A percentile compares a stretch with the other conserved stretches of the same genome.
Conservation (phyloP, 2,888 invertebrate genomes). For the Andrena trimmerana region DNA sequence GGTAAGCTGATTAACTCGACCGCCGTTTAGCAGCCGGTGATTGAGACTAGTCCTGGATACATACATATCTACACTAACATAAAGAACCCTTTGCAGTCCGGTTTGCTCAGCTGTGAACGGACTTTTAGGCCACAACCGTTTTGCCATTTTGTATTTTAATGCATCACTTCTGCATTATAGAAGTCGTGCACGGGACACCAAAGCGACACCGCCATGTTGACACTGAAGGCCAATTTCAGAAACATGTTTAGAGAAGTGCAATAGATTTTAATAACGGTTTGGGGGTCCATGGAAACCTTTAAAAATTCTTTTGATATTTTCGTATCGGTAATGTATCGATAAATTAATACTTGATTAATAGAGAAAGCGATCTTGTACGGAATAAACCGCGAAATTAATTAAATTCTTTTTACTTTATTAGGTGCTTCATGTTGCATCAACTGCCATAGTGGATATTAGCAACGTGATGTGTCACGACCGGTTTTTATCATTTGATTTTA, state of each 20-base stretch:
- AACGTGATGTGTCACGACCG: no score
- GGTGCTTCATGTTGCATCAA: no score
- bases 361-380: no score
- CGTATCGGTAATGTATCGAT: no score
- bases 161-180: neutral
- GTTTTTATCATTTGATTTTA: no score
- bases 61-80: slow-evolving; percentile 44
- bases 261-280: neutral
- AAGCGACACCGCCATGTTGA: neutral
- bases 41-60: slow-evolving; percentile 53
- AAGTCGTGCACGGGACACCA: neutral
- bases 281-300: neutral
- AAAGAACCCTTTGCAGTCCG: slow-evolving; percentile 52
- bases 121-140: slow-evolving; percentile 32
- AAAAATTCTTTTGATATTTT: neutral
- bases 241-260: neutral
- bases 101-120: slow-evolving; percentile 70
- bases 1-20: slow-evolving; percentile 80
- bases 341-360: no score
- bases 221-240: neutral
- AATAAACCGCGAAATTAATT: no score
- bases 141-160: slow-evolving; percentile 38
- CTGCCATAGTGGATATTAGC: no score
- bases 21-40: slow-evolving; percentile 67
- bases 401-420: no score